A percentile compares a stretch with the other conserved stretches of the same genome.
phyloP scores from a whole-genome alignment of 2,888 invertebrate genomes.

The Hyalella azteca region DNA sequence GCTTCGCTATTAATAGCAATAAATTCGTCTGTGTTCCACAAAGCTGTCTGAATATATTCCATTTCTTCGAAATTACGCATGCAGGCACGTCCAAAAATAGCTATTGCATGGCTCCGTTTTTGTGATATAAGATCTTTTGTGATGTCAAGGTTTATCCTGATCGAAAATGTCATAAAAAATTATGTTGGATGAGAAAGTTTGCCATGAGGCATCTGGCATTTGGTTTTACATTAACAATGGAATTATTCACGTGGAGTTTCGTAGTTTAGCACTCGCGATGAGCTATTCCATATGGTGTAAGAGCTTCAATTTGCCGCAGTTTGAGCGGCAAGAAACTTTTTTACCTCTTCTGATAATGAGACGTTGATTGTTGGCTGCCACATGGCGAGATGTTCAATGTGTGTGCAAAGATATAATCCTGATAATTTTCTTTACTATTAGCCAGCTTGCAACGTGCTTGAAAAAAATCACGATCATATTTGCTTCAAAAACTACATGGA shows the following conservation, averaged over 20 bases:
- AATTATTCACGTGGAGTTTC: slow-evolving; percentile 6
- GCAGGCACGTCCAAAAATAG: neutral
- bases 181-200: slow-evolving; percentile 24
- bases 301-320: neutral
- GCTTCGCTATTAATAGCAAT: too few relatives aligned
- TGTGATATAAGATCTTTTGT: too few relatives aligned
- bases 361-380: neutral
- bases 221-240: neutral
- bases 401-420: neutral
- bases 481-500: neutral
- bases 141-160: slow-evolving; percentile 30
- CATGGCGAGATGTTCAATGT: neutral
- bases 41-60: too few relatives aligned
- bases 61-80: too few relatives aligned
- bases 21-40: too few relatives aligned
- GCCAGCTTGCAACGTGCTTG: neutral
- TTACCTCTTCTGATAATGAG: neutral
- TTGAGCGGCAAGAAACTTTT: neutral
- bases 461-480: neutral
- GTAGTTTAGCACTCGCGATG: slow-evolving; percentile 4
- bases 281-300: neutral
- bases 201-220: slow-evolving; percentile 10
- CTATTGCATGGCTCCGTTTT: neutral
- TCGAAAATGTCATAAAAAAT: slow-evolving; percentile 29
- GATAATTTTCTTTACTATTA: neutral